These are phyloP conservation scores for Proisotoma minuta DNA, from an alignment of 2,888 invertebrate genomes.

Conservation along the genomic window DNA sequence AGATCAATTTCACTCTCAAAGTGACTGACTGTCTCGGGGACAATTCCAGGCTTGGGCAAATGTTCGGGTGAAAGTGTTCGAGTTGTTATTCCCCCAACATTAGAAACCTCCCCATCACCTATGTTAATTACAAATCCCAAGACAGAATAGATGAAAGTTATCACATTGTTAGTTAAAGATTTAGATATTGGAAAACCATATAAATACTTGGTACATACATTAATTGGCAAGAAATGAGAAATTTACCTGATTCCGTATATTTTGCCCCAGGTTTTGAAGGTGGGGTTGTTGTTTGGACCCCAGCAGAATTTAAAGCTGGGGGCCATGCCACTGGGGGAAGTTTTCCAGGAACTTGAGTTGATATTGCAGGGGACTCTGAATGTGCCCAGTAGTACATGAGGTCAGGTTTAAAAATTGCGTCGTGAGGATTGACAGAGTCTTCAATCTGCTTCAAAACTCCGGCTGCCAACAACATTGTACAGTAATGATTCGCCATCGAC, in stretches of 20 bases:
- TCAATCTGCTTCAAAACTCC: slow-evolving; percentile 77
- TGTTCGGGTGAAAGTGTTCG: slow-evolving; percentile 44
- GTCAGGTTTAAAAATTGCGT: slow-evolving; percentile 72
- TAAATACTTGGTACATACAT: no score
- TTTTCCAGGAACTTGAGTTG: slow-evolving; percentile 67
- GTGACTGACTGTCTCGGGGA: slow-evolving; percentile 44
- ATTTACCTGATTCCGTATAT: slow-evolving; percentile 52
- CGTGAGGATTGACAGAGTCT: slow-evolving; percentile 58
- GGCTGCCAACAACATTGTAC: slow-evolving; percentile 78
- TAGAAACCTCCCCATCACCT: slow-evolving; percentile 1
- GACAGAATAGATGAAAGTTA: not conserved
- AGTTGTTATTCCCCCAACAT: slow-evolving; percentile 16
- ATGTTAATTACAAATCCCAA: not conserved
- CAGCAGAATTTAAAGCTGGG: slow-evolving; percentile 52
- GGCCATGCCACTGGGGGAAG: slow-evolving; percentile 71
- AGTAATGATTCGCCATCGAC: slow-evolving; percentile 73
- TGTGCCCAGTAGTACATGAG: slow-evolving; percentile 89
- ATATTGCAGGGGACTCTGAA: slow-evolving; percentile 64
- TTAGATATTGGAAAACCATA: no score
- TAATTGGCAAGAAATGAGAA: not conserved
- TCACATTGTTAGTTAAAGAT: no score
- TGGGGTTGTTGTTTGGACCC: slow-evolving; percentile 9
- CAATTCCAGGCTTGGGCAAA: slow-evolving; percentile 42
- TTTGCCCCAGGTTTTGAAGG: slow-evolving; percentile 49
- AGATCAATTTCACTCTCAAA: slow-evolving; percentile 45